Evolutionary conservation across 2,888 invertebrate genomes (phyloP).

Genomic region (Cynaeus angustus): DNA sequence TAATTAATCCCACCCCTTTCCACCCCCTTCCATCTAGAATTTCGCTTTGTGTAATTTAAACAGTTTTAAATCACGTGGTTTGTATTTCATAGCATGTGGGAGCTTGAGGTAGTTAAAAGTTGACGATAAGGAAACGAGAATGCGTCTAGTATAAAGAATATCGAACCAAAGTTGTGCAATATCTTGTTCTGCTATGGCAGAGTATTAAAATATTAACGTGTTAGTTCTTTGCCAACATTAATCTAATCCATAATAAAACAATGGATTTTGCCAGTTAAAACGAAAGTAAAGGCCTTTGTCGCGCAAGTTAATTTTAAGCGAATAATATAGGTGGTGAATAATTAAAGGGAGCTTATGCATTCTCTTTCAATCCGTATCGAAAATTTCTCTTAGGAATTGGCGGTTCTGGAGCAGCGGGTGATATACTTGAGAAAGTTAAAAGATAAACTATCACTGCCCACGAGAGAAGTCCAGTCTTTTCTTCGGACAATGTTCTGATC

Average conservation of each 20-base stretch:
- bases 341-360: slow-evolving; percentile 33
- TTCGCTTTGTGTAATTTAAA: too few species aligned
- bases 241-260: slow-evolving; percentile 40
- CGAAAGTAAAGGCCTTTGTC: slow-evolving; percentile 40
- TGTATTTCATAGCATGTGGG: too few species aligned
- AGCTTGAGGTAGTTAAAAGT: too few species aligned
- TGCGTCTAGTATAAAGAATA: not conserved
- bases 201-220: slow-evolving; percentile 36
- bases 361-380: slow-evolving; percentile 31
- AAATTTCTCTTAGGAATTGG: slow-evolving; percentile 29
- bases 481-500: slow-evolving; percentile 32
- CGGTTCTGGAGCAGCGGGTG: slow-evolving; percentile 19
- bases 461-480: slow-evolving; percentile 25
- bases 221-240: slow-evolving; percentile 33
- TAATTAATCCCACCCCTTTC: too few species aligned
- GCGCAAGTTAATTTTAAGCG: slow-evolving; percentile 36
- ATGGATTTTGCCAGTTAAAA: slow-evolving; percentile 39
- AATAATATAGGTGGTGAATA: slow-evolving; percentile 37
- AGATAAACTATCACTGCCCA: slow-evolving; percentile 46
- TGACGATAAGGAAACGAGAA: not conserved
- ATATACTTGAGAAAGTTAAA: slow-evolving; percentile 40
- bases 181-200: slow-evolving; percentile 13
- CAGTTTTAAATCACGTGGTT: too few species aligned
- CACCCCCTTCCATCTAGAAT: too few species aligned
- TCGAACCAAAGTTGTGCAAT: slow-evolving; percentile 8